Evolutionary conservation across 2,888 invertebrate genomes (phyloP), one percentile per base, ranked within the genome.

Genomic region (Empis stercorea): DNA sequence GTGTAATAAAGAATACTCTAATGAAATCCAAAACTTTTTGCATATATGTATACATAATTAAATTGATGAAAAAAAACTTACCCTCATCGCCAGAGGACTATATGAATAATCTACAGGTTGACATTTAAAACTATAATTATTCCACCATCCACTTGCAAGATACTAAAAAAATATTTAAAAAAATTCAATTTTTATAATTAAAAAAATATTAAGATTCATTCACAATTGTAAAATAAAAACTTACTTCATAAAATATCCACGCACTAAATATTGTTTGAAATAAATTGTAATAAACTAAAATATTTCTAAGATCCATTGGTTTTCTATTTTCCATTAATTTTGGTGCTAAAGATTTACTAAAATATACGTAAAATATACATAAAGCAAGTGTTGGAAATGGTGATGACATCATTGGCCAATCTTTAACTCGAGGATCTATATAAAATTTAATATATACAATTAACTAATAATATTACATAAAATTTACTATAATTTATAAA

Each of bases 241-340:
- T 73, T 68, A 93, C 93, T 84, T 93, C 91, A 66, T 87, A 83
- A 72, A 91, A 92, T 68, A 92, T 82, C 84, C 88, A 93, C 52
- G 84, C 76, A 63, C 92, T 93, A 70, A 94, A 85, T 57, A 87
- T 61, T 30, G 93, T 92, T 76, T 94, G 94, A 61, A 83, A 76
- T 55, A 91, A 75, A 72, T 95, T 95, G 71, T 94, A 94, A 54
- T 83, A 70, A 57, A 94, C 80, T 63, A 95, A 79, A 48, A 85
- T 66, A 57, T 76, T 76, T 58, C 87, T 78, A 53, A 94, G 75
- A 62, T 89, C 80, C 71, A 87, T 82, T 39, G 94, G 87, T 71
- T 91, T 87, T 54, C 91, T 76, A 66, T 91, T 86, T 59, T 84
- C 84, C 94, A 95, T 95, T 48, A 89, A 67, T 59, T 78, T 75